These are phyloP conservation scores for Sarotherodon lohbergeri DNA, from an alignment of 2,113 vertebrate species.

Conservation along the genomic window DNA sequence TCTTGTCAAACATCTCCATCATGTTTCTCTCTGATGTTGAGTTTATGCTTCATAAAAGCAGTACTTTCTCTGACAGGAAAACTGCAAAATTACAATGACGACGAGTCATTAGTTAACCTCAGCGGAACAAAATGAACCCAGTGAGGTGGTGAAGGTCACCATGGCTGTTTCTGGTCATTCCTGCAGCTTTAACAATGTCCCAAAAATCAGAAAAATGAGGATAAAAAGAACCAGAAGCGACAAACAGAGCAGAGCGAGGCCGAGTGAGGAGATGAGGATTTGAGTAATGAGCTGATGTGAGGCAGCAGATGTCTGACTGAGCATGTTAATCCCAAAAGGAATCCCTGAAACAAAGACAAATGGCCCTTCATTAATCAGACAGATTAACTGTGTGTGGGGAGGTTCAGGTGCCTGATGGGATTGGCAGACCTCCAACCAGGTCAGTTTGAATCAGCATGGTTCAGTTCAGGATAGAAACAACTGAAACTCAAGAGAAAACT, in stretches of 20 bases:
- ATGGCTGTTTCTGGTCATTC: not conserved
- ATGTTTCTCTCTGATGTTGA: not conserved
- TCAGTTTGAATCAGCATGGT: not conserved
- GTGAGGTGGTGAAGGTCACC: not conserved
- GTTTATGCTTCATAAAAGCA: not conserved
- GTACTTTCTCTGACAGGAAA: not conserved
- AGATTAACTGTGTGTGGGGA: not conserved
- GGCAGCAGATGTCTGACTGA: not conserved
- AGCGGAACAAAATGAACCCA: not conserved
- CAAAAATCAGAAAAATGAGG: not conserved
- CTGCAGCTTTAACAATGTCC: not conserved
- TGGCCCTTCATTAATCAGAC: not conserved
- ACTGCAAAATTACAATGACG: not conserved
- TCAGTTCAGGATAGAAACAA: not conserved
- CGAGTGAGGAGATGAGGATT: not conserved
- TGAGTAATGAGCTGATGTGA: slow-evolving; percentile 6
- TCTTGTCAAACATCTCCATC: not conserved
- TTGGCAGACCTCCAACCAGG: slow-evolving; percentile 21
- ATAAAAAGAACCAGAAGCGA: not conserved
- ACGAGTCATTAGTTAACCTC: not conserved
- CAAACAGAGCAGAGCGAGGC: not conserved
- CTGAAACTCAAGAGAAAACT: not conserved
- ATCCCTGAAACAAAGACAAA: not conserved
- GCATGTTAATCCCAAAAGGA: not conserved
- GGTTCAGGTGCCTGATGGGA: slow-evolving; percentile 30